phyloP scores from a whole-genome alignment of 2,888 invertebrate species.

The Agrotis puta region DNA sequence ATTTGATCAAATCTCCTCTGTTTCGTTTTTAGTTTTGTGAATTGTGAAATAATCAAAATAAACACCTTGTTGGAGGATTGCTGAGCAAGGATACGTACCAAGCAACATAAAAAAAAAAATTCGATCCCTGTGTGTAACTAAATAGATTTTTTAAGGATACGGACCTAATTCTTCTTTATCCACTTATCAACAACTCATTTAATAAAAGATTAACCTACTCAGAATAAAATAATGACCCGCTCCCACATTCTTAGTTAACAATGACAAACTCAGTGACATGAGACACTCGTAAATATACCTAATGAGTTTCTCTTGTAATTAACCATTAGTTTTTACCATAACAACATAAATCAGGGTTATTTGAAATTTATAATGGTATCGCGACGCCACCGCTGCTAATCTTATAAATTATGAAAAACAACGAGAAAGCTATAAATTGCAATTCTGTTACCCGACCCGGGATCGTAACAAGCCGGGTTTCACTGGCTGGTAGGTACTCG shows the following conservation, averaged over 20 bases:
- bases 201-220: background rate
- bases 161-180: too few species aligned
- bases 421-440: constrained; percentile 83
- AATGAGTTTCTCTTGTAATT: constrained; percentile 54
- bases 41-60: constrained; percentile 12
- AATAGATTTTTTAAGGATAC: too few species aligned
- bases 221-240: background rate
- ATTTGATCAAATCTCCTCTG: constrained; percentile 22
- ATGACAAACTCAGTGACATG: background rate
- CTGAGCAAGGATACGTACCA: background rate
- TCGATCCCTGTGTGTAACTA: too few species aligned
- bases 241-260: background rate
- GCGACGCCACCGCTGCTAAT: constrained; percentile 75
- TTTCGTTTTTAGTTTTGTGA: constrained; percentile 9
- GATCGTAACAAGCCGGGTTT: constrained; percentile 60
- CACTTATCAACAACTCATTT: too few species aligned
- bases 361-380: constrained; percentile 81
- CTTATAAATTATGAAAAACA: constrained; percentile 87
- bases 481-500: constrained; percentile 19
- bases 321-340: constrained; percentile 72
- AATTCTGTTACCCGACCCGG: constrained; percentile 72
- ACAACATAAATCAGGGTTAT: constrained; percentile 80
- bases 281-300: background rate
- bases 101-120: too few species aligned
- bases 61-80: background rate